phyloP scores from a whole-genome alignment of 1,140 invertebrate species.

The Drosophila trapezifrons region DNA sequence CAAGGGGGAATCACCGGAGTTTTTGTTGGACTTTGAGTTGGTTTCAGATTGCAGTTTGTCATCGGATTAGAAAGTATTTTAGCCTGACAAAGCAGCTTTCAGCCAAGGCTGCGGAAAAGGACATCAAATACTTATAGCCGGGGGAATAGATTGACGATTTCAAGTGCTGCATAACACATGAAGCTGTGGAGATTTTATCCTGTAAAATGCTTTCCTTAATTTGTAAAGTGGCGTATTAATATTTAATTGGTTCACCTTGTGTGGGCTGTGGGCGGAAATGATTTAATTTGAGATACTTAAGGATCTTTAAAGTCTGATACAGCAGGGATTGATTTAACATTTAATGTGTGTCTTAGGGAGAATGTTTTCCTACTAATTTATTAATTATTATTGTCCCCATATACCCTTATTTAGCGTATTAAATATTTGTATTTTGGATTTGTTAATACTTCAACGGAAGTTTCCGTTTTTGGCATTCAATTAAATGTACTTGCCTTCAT shows the following conservation, averaged over 20 bases:
- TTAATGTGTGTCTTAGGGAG: neutral
- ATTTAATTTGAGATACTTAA: neutral
- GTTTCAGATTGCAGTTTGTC: conserved; percentile 38
- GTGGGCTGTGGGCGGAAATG: neutral
- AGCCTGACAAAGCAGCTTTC: conserved; percentile 21
- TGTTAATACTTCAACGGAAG: too few relatives aligned
- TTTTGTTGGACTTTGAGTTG: conserved; percentile 25
- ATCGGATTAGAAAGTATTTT: conserved; percentile 47
- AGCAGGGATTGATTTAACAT: too few relatives aligned
- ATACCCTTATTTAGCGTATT: too few relatives aligned
- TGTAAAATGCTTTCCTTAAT: neutral
- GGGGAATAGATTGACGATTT: neutral
- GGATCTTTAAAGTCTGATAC: too few relatives aligned
- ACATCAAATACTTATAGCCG: conserved; percentile 1
- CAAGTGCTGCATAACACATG: conserved; percentile 5
- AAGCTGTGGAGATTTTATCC: neutral
- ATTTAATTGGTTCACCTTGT: neutral
- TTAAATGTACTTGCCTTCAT: too few relatives aligned
- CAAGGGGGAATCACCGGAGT: conserved; percentile 21
- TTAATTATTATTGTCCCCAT: too few relatives aligned
- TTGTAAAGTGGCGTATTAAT: conserved; percentile 1
- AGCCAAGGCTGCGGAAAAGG: neutral
- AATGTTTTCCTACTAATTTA: too few relatives aligned
- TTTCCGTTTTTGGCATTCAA: too few relatives aligned
- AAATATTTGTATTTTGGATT: too few relatives aligned